Evolutionary conservation across 2,888 invertebrate species (phyloP), one percentile per base, ranked within the genome.

Genomic region (Muschampia plurimacula): DNA sequence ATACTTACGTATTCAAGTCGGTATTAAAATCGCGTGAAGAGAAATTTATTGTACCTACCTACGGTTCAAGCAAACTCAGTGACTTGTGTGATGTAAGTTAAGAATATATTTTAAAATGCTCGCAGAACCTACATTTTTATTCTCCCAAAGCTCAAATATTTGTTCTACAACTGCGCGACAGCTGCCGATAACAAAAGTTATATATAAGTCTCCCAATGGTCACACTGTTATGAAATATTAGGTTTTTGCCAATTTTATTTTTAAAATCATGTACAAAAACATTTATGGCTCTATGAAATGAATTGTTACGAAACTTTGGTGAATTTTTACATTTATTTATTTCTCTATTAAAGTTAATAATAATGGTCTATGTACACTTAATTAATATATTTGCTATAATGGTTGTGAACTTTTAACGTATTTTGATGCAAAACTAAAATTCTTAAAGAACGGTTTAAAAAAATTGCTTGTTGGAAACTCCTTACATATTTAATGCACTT

Each of bases 121-220:
- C 13, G 28, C 44, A 67, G 41, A n/a, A 28, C 13, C 32, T 22
- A 22, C 22, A 22, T 22, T 41, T 46, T 36, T 68, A 62, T 39
- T 52, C 28, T 69, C 41, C 36, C 39, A 46, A 44, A 64, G 55
- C 28, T 69, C 15, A 41, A 70, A 63, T 69, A 63, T 70, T 70
- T 55, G 64, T 70, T 36, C 22, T 70, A 70, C 55, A 64, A 64
- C 65, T 36, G 46, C 9, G 65, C 44, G 70, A 59, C 70, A 70
- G 70, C 44, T 70, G 59, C 41, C 65, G 70, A 70, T 70, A 70
- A 65, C 69, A 70, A 44, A 70, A 65, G 70, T 70, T 70, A 32
- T 65, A 70, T 70, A 32, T 65, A 70, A 70, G 65, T 57, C 69
- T 63, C 64, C 52, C 69, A 59, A 36, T 44, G 69, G 64, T 39